These are phyloP conservation scores for Drosophila anceps DNA, from an alignment of 2,888 invertebrate species.

Conservation along the genomic window DNA sequence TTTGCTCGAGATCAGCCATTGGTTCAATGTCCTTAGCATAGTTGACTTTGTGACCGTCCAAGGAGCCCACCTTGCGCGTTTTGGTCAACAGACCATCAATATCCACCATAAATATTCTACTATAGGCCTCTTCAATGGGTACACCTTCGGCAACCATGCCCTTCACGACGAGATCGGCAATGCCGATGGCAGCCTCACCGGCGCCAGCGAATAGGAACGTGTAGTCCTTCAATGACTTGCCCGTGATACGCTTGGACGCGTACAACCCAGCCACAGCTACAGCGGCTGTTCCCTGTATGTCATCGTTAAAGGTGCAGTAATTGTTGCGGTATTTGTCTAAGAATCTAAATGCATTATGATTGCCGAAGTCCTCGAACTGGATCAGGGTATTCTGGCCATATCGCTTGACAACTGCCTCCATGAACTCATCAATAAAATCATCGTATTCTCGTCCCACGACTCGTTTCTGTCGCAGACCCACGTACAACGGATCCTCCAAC, in stretches of 20 bases:
- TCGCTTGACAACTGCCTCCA: slow-evolving; percentile 95
- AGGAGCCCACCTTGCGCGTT: slow-evolving; percentile 87
- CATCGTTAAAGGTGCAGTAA: slow-evolving; percentile 99
- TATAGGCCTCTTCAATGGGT: slow-evolving; percentile 90
- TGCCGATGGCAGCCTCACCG: slow-evolving; percentile 96
- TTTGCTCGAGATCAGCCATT: slow-evolving; percentile 91
- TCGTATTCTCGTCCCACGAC: slow-evolving; percentile 95
- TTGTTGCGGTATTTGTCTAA: slow-evolving; percentile 94
- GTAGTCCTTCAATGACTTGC: slow-evolving; percentile 93
- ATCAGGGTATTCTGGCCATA: slow-evolving; percentile 94
- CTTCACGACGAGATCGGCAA: slow-evolving; percentile 94
- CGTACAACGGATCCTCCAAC: slow-evolving; percentile 96
- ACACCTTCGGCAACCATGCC: slow-evolving; percentile 93
- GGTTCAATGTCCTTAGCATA: slow-evolving; percentile 93
- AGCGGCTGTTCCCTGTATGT: slow-evolving; percentile 98
- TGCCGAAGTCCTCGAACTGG: slow-evolving; percentile 99
- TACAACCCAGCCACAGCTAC: slow-evolving; percentile 97
- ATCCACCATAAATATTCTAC: slow-evolving; percentile 98
- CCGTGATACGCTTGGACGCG: slow-evolving; percentile 84
- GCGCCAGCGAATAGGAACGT: slow-evolving; percentile 96
- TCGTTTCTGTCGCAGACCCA: slow-evolving; percentile 95
- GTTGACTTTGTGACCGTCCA: slow-evolving; percentile 89
- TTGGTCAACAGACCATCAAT: slow-evolving; percentile 95
- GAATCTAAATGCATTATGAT: slow-evolving; percentile 97
- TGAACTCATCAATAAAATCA: slow-evolving; percentile 98